Evolutionary conservation across 2,113 vertebrate species (phyloP), one percentile per base, ranked within the genome.

Genomic region (Solenodon paradoxus): DNA sequence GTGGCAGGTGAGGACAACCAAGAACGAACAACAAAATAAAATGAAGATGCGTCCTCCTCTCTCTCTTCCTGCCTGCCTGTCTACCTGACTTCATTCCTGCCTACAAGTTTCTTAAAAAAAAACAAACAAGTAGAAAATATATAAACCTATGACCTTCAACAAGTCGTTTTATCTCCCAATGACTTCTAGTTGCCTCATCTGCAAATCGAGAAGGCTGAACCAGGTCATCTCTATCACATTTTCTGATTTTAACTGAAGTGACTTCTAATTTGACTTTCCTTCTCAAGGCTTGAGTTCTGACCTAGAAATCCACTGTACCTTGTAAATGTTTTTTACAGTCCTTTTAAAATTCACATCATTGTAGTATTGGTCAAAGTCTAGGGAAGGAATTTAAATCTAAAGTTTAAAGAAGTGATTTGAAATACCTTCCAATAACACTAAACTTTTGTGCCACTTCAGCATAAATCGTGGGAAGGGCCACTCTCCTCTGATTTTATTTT

Each of bases 231-330:
- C 47, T 45, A 26, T n/a, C 19, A 32, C 47, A 42, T 35, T 69
- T 82, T 63, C 47, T 66, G 69, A 88, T 80, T 86, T 87, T 87
- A 94, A 92, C 87, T 74, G 17, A 94, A 96, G 51, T 40, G 49
- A 17, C 68, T 94, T 95, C 95, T 94, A 90, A 97, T 93, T 92
- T 35, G 42, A 85, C n/a, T 57, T 71, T 90, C 59, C 45, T 79
- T 26, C 9, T 32, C 47, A 35, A 42, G 77, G n/a, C 77, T 84
- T 87, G 59, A 93, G 66, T 88, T n/a, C 93, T 85, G 94, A 97
- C 97, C 97, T 95, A 97, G 96, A 97, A 97, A 97, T 95, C 87
- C 96, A 97, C 55, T 95, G 95, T 93, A 96, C 95, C 97, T 95
- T 97, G 95, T 94, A 96, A 96, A 97, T 90, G 74, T 59, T 93